phyloP scores from a whole-genome alignment of 2,113 vertebrate genomes.

The Brevimyrus niger region DNA sequence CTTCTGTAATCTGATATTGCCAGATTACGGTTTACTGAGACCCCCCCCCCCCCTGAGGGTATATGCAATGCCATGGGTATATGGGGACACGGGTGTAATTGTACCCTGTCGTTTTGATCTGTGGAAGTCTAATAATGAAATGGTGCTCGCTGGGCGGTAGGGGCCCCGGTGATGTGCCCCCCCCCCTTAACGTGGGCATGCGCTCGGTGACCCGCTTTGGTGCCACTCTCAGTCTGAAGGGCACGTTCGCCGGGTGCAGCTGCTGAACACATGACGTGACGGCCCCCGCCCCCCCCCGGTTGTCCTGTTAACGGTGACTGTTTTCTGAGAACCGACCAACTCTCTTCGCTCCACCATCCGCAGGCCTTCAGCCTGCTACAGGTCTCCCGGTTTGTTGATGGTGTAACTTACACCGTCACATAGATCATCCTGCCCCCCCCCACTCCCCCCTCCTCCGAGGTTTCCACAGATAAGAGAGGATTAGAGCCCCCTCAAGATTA shows the following conservation, averaged over 20 bases:
- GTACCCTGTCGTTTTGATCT: background rate
- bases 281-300: slow-evolving; percentile 40
- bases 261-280: background rate
- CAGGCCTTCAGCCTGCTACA: background rate
- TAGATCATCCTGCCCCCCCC: background rate
- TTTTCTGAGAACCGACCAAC: background rate
- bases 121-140: no score
- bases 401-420: background rate
- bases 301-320: background rate
- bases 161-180: background rate
- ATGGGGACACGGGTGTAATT: background rate
- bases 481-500: slow-evolving; percentile 20
- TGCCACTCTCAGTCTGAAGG: background rate
- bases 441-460: background rate
- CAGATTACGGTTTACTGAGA: slow-evolving; percentile 3
- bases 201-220: background rate
- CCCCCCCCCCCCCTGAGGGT: background rate
- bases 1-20: background rate
- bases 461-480: slow-evolving; percentile 13
- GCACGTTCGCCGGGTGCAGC: background rate
- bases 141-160: background rate
- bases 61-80: no score
- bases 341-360: background rate
- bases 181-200: background rate
- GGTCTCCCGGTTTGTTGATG: background rate